Evolutionary conservation across 2,797 vertebrate species (phyloP).

Genomic region (Scarus forsteni): DNA sequence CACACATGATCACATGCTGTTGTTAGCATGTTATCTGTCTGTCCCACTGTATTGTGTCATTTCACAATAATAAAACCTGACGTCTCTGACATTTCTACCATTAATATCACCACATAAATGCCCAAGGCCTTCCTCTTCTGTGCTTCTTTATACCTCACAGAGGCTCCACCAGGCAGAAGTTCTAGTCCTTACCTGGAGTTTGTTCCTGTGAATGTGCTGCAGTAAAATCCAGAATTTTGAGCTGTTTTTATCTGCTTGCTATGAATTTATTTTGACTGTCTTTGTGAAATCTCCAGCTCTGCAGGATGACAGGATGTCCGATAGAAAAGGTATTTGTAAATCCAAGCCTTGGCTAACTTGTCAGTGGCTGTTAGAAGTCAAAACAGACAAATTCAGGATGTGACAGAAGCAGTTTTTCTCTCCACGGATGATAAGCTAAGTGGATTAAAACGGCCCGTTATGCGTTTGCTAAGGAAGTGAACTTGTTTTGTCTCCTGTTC

Average conservation of each 20-base stretch:
- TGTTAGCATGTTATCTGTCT: too few relatives aligned
- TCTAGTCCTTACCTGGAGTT: too few relatives aligned
- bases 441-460: conserved; percentile 4
- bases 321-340: conserved; percentile 42
- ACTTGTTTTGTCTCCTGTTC: background rate
- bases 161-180: too few relatives aligned
- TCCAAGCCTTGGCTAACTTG: conserved; percentile 30
- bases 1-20: too few relatives aligned
- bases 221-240: conserved; percentile 18
- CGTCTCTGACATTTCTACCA: too few relatives aligned
- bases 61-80: too few relatives aligned
- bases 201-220: conserved; percentile 23
- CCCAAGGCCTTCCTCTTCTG: too few relatives aligned
- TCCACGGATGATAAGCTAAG: conserved; percentile 1
- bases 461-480: background rate
- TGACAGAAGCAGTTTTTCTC: conserved; percentile 2
- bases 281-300: conserved; percentile 23
- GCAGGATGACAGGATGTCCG: conserved; percentile 40
- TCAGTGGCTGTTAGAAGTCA: conserved; percentile 14
- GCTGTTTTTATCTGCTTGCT: background rate
- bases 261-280: conserved; percentile 36
- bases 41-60: too few relatives aligned
- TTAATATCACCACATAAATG: too few relatives aligned
- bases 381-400: conserved; percentile 10
- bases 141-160: too few relatives aligned